Percentiles rank a stretch among this genome's conserved stretches.
These are phyloP conservation scores for Orbicella faveolata DNA, from an alignment of 64 coral and sea anemone species.

Conservation along the genomic window DNA sequence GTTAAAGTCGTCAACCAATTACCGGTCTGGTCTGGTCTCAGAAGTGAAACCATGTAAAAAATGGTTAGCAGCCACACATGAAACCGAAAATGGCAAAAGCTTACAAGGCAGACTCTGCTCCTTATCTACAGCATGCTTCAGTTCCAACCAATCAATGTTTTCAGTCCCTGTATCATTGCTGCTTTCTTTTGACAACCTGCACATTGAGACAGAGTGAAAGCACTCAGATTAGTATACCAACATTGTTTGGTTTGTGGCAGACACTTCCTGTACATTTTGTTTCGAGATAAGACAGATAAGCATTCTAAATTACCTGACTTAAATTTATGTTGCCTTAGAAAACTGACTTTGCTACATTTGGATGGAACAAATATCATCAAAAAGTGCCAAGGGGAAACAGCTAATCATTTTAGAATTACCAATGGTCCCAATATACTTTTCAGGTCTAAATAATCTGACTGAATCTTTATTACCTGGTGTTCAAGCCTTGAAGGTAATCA, in stretches of 20 bases:
- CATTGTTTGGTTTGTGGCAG: neutral
- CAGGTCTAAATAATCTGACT: neutral
- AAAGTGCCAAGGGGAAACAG: neutral
- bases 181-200: neutral
- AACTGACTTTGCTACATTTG: too few relatives aligned
- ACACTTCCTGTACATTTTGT: too few relatives aligned
- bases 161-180: neutral
- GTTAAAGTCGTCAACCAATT: too few relatives aligned
- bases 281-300: too few relatives aligned
- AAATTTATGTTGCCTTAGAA: too few relatives aligned
- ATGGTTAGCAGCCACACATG: neutral
- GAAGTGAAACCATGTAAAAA: too few relatives aligned
- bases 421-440: neutral
- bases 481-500: slow-evolving; percentile 4
- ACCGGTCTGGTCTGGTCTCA: too few relatives aligned
- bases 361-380: too few relatives aligned
- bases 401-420: neutral
- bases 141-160: neutral
- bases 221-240: neutral
- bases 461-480: slow-evolving; percentile 6
- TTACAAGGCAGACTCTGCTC: neutral
- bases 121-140: neutral
- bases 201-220: neutral
- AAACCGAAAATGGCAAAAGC: neutral
- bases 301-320: too few relatives aligned